Base-by-base conservation (phyloP, 1,140 invertebrate genomes). In the Antheraea pernyi region DNA sequence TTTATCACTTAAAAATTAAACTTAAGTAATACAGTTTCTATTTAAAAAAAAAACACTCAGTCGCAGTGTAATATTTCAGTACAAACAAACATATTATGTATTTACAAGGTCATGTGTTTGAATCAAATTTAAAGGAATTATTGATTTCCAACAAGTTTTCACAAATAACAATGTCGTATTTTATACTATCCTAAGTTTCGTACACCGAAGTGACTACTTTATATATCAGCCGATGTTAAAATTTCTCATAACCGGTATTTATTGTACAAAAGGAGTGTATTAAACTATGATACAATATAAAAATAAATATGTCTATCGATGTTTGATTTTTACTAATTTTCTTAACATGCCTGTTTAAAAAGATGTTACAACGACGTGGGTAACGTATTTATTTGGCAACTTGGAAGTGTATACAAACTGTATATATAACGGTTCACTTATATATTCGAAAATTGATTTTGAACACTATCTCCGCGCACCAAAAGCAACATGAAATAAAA, bases 1-100 rank as follows among this genome's bases (percentile, higher is more conserved):
- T 91, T 88, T 90, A 92, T 92, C 83, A 92, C 90, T 92, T 53
- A 92, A 92, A 89, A 83, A 88, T 91, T 89, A 91, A 92, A 85
- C 90, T 92, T 91, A 91, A 88, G 86, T 90, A 89, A 87, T 92
- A 92, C 88, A 91, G 88, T 86, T 85, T 89, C 83, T 91, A 91
- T 88, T 83, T 83, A 83, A 90, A 91, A 85, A 90, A 53, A 10
- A 85, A 90, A 89, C 88, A 86, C 86, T 89, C 88, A 89, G 89
- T 91, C 87, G 87, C 83, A 88, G 83, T 80, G 81, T 87, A 77
- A 81, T 82, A 86, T 82, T 85, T 88, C 86, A 89, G 83, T 91
- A 90, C 80, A 86, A 53, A 85, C 81, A 82, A 76, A 84, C 88
- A 91, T 91, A 91, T 9, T 42, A 42, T 42, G 39, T 42, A 42